Evolutionary conservation across 2,113 vertebrate species (phyloP).

Genomic region (Hiodon alosoides): DNA sequence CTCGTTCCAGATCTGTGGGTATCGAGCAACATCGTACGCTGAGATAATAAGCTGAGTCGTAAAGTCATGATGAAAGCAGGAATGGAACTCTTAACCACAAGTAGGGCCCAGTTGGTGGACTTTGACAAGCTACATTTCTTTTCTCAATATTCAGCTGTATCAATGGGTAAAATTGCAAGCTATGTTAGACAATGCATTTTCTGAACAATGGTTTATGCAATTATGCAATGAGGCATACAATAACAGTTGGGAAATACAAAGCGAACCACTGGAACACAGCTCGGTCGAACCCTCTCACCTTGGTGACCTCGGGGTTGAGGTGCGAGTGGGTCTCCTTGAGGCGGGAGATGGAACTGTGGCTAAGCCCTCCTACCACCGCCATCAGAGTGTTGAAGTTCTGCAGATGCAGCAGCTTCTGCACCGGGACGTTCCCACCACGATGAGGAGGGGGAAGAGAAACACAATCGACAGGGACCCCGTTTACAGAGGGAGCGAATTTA

Average conservation of each 20-base stretch:
- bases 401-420: conserved; percentile 86
- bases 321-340: conserved; percentile 91
- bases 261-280: not conserved
- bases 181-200: too few relatives aligned
- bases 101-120: too few relatives aligned
- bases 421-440: not conserved
- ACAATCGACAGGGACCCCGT: not conserved
- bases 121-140: too few relatives aligned
- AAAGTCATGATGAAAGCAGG: not conserved
- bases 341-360: conserved; percentile 92
- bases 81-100: not conserved
- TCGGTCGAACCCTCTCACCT: conserved; percentile 65
- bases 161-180: too few relatives aligned
- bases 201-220: not conserved
- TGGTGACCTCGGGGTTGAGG: conserved; percentile 83
- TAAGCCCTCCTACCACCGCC: conserved; percentile 92
- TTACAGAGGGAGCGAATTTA: too few relatives aligned
- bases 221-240: not conserved
- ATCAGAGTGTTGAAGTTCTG: conserved; percentile 97
- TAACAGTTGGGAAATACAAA: not conserved
- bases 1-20: conserved; percentile 82
- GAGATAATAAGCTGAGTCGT: not conserved
- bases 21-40: not conserved
- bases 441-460: not conserved
- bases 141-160: too few relatives aligned